These are phyloP conservation scores for Scrobipalpa atriplicella DNA, from an alignment of 2,888 invertebrate genomes.

Conservation along the genomic window DNA sequence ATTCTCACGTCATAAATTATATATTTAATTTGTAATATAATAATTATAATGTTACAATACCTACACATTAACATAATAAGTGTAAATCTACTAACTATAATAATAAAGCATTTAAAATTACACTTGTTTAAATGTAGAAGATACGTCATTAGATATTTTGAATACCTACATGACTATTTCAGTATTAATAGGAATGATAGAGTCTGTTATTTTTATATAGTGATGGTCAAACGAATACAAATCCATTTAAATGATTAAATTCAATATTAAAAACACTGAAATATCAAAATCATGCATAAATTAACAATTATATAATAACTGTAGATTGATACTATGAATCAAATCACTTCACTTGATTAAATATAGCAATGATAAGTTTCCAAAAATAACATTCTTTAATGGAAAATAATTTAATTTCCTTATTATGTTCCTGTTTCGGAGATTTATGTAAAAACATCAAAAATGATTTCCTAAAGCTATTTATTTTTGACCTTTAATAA, in stretches of 20 bases:
- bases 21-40: slow-evolving; percentile 6
- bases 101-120: not conserved
- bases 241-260: slow-evolving; percentile 25
- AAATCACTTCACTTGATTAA: slow-evolving; percentile 23
- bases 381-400: not conserved
- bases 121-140: too few species aligned
- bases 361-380: not conserved
- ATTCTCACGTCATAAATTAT: slow-evolving; percentile 31
- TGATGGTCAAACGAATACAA: slow-evolving; percentile 21
- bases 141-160: too few species aligned
- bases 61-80: not conserved
- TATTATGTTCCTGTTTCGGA: slow-evolving; percentile 20
- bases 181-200: too few species aligned
- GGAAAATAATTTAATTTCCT: slow-evolving; percentile 16
- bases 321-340: not conserved
- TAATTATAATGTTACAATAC: not conserved
- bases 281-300: slow-evolving; percentile 36
- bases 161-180: too few species aligned
- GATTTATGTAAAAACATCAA: slow-evolving; percentile 12
- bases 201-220: not conserved
- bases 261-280: slow-evolving; percentile 43
- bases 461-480: slow-evolving; percentile 19
- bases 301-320: slow-evolving; percentile 34
- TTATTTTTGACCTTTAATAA: slow-evolving; percentile 12
- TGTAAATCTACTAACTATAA: not conserved